Evolutionary conservation across 2,888 invertebrate genomes (phyloP).

Genomic region (Melitaea athalia): DNA sequence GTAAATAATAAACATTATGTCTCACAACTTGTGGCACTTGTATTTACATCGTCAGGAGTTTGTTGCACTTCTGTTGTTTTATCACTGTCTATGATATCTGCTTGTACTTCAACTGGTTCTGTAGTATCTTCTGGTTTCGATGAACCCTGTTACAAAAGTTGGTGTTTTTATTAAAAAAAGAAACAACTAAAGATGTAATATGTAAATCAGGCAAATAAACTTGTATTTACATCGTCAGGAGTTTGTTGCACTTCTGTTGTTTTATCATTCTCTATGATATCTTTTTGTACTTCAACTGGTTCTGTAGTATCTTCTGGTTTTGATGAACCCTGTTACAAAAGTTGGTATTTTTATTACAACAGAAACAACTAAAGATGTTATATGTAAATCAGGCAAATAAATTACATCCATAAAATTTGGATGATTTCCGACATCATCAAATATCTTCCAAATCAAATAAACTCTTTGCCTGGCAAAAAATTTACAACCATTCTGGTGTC

Average conservation of each 20-base stretch:
- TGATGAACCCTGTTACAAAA: conserved; percentile 6
- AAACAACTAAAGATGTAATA: too few relatives aligned
- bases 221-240: background rate
- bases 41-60: background rate
- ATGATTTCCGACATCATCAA: too few relatives aligned
- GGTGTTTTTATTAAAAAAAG: background rate
- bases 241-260: background rate
- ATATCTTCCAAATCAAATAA: too few relatives aligned
- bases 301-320: background rate
- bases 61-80: background rate
- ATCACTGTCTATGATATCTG: background rate
- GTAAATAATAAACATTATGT: background rate
- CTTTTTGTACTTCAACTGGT: background rate
- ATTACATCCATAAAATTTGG: too few relatives aligned
- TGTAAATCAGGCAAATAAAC: too few relatives aligned
- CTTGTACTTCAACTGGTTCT: background rate
- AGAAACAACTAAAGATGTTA: too few relatives aligned
- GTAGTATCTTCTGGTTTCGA: background rate
- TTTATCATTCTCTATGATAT: background rate
- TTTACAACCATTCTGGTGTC: too few relatives aligned
- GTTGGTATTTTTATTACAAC: background rate
- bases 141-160: conserved; percentile 4
- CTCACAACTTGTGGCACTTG: background rate
- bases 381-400: too few relatives aligned
- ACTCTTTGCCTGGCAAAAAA: too few relatives aligned